Evolutionary conservation across 2,888 invertebrate genomes (phyloP).

Genomic region (Meiosimyza platycephala): DNA sequence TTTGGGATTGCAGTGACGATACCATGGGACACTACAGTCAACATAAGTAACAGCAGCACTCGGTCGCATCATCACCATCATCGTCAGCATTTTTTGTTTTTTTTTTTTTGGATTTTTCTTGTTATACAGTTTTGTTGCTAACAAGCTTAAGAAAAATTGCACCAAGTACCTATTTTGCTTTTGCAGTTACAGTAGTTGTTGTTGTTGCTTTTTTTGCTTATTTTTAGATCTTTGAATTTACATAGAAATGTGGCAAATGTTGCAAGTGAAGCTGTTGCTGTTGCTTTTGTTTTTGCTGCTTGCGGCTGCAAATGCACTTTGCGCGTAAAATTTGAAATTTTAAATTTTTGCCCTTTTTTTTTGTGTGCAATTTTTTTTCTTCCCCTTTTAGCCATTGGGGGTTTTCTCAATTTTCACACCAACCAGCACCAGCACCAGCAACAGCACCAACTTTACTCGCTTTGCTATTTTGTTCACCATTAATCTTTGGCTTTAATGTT

Average conservation of each 20-base stretch:
- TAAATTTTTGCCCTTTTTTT: constrained; percentile 44
- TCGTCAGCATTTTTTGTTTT: constrained; percentile 1
- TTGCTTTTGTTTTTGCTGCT: constrained; percentile 42
- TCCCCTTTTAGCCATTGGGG: constrained; percentile 13
- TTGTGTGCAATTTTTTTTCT: constrained; percentile 5
- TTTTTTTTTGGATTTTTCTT: too few species aligned
- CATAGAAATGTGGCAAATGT: constrained; percentile 27
- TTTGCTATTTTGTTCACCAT: constrained; percentile 49
- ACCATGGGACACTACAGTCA: too few species aligned
- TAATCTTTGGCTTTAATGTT: constrained; percentile 49
- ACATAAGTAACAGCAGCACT: background rate
- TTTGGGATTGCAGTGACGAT: too few species aligned
- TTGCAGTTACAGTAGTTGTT: constrained; percentile 33
- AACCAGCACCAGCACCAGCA: background rate
- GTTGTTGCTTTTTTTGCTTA: constrained; percentile 29
- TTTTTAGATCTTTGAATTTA: constrained; percentile 31
- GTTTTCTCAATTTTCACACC: constrained; percentile 28
- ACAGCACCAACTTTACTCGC: constrained; percentile 18
- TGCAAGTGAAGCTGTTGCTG: constrained; percentile 1
- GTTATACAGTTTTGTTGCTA: constrained; percentile 48
- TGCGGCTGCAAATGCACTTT: constrained; percentile 62
- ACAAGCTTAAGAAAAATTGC: constrained; percentile 64
- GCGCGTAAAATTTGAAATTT: constrained; percentile 50
- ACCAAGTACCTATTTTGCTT: constrained; percentile 33
- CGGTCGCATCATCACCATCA: background rate